A percentile compares a stretch with the other conserved stretches of the same genome.
phyloP scores from a whole-genome alignment of 2,113 vertebrate species.

The Mastomys natalensis region DNA sequence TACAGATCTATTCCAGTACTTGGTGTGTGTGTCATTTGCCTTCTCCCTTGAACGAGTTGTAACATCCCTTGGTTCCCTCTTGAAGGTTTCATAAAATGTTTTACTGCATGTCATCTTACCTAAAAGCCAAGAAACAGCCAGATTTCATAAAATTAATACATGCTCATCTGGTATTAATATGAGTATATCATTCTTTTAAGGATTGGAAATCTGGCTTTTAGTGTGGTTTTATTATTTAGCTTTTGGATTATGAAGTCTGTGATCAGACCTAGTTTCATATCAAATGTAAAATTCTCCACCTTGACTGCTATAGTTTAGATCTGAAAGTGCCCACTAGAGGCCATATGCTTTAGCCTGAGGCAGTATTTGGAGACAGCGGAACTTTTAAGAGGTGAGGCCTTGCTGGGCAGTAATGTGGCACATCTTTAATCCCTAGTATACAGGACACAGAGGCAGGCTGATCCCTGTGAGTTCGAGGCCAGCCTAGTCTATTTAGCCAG shows the following conservation, averaged over 20 bases:
- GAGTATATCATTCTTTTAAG: not conserved
- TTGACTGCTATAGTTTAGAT: not conserved
- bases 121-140: not conserved
- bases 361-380: not conserved
- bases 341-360: not conserved
- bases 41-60: conserved; percentile 4
- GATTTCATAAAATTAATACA: not conserved
- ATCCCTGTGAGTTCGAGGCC: not conserved
- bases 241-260: not conserved
- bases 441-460: not conserved
- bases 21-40: not conserved
- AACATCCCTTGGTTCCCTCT: not conserved
- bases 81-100: conserved; percentile 33
- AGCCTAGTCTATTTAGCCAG: not conserved
- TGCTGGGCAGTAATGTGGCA: not conserved
- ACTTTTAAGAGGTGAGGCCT: not conserved
- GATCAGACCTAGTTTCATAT: not conserved
- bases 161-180: not conserved
- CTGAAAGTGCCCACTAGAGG: not conserved
- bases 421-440: not conserved
- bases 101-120: not conserved
- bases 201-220: not conserved
- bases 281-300: not conserved
- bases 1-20: conserved; percentile 9
- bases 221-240: not conserved